Conservation (phyloP, 2,113 vertebrate species). For the Coptodon rendalli region DNA sequence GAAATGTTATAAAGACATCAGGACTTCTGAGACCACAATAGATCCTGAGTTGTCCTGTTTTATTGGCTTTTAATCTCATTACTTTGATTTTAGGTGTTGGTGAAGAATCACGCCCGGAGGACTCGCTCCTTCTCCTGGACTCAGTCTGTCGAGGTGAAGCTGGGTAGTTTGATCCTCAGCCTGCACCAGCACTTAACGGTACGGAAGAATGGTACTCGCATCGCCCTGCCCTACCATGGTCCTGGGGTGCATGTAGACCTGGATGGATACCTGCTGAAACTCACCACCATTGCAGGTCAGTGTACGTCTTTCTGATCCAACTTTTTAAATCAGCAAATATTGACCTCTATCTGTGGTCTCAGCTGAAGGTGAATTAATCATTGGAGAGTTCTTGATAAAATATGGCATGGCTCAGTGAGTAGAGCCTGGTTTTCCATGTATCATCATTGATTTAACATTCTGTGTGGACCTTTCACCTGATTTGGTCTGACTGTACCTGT, state of each 20-base stretch:
- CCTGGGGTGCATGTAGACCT: constrained; percentile 86
- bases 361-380: not conserved
- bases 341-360: not conserved
- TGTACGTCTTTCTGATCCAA: not conserved
- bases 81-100: constrained; percentile 70
- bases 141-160: constrained; percentile 87
- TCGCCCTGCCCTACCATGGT: constrained; percentile 85
- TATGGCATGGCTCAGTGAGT: not conserved
- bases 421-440: not conserved
- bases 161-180: constrained; percentile 77
- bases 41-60: not conserved
- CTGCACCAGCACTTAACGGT: constrained; percentile 96
- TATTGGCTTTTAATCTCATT: not conserved
- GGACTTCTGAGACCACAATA: not conserved
- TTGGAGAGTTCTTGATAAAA: not conserved
- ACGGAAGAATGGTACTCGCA: constrained; percentile 87
- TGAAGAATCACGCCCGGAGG: constrained; percentile 91
- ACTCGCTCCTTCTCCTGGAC: constrained; percentile 98
- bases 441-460: not conserved
- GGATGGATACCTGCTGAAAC: constrained; percentile 94
- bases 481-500: not conserved
- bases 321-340: not conserved
- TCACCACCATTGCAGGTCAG: constrained; percentile 88
- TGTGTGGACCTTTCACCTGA: not conserved
- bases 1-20: not conserved